Conservation (phyloP, 2,888 invertebrate species). For the Bellardia pandia region DNA sequence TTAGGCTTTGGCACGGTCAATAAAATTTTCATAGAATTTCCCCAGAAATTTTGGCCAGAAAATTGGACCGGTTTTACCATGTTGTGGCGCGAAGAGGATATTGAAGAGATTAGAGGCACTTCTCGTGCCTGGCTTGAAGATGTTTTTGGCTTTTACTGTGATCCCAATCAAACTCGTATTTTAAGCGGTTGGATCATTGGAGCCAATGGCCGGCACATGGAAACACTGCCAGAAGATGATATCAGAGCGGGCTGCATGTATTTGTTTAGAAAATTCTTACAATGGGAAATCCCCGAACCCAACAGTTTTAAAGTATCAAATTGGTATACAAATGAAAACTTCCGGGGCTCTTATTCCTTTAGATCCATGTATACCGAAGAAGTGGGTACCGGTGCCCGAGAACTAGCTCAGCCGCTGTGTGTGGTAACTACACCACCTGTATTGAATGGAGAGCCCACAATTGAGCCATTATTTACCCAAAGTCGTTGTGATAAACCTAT, state of each 20-base stretch:
- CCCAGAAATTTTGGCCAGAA: conserved; percentile 86
- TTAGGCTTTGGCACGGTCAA: conserved; percentile 87
- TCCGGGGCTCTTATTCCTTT: conserved; percentile 88
- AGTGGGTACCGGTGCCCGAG: conserved; percentile 85
- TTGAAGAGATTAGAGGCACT: conserved; percentile 80
- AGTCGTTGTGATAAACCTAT: conserved; percentile 84
- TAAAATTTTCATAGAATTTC: conserved; percentile 87
- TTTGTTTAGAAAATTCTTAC: conserved; percentile 81
- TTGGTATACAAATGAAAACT: conserved; percentile 87
- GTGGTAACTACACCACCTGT: conserved; percentile 83
- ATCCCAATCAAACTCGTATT: conserved; percentile 87
- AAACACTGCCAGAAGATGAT: conserved; percentile 86
- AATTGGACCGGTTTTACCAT: conserved; percentile 86
- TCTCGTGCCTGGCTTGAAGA: conserved; percentile 87
- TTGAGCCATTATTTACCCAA: conserved; percentile 73
- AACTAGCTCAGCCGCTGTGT: conserved; percentile 84
- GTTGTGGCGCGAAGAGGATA: conserved; percentile 86
- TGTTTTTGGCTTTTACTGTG: conserved; percentile 88
- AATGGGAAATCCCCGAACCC: conserved; percentile 81
- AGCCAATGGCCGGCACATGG: conserved; percentile 86
- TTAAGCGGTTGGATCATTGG: conserved; percentile 90
- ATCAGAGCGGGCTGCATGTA: conserved; percentile 81
- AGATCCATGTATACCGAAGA: conserved; percentile 86
- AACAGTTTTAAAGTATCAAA: conserved; percentile 84
- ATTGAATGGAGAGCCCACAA: conserved; percentile 67